A percentile compares a stretch with the other conserved stretches of the same genome.
Conservation (phyloP, 2,113 vertebrate genomes). For the Cochlearius cochlearius region DNA sequence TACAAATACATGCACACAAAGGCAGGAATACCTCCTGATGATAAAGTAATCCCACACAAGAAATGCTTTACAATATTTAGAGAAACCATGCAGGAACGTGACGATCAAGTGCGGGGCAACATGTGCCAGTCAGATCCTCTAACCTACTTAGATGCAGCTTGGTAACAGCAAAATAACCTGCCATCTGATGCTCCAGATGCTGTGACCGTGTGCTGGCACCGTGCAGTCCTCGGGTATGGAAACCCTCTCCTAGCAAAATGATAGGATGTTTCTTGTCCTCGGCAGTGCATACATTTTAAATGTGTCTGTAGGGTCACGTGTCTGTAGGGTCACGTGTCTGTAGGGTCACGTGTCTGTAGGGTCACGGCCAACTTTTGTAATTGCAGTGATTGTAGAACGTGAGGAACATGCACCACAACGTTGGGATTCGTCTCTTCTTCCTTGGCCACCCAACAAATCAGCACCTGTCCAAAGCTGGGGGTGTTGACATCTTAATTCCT, state of each 20-base stretch:
- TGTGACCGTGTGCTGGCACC: neutral
- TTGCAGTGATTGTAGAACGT: neutral
- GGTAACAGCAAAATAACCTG: neutral
- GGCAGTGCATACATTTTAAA: neutral
- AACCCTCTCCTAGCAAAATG: neutral
- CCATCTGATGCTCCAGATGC: neutral
- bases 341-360: fast-evolving
- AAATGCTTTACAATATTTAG: neutral
- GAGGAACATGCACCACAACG: fast-evolving
- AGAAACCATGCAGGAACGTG: neutral
- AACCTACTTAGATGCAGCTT: neutral
- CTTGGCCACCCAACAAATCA: neutral
- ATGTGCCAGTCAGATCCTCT: neutral
- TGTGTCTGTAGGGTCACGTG: neutral
- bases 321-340: neutral
- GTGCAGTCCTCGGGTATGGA: neutral
- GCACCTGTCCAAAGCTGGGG: neutral
- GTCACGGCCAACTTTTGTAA: neutral
- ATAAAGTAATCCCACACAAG: neutral
- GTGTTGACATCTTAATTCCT: neutral
- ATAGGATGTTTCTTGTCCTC: neutral
- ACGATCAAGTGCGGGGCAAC: neutral
- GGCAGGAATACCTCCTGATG: neutral
- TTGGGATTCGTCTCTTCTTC: neutral
- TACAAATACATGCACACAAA: neutral